Base-by-base conservation (phyloP, 2,113 vertebrate species). In the Alexandromys fortis region DNA sequence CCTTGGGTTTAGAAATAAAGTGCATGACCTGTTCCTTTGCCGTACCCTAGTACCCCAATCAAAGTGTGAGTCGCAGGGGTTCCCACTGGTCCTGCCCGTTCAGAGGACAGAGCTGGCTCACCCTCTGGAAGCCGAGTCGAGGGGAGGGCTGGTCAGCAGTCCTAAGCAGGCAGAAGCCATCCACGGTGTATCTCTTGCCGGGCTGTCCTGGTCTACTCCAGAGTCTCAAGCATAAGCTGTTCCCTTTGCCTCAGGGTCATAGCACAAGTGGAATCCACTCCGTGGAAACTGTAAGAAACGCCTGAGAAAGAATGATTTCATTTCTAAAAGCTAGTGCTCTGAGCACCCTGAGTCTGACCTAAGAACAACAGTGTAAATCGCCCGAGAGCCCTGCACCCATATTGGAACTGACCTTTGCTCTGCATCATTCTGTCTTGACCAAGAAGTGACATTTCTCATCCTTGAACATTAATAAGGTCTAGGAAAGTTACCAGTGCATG, bases 21-120 rank as follows among this genome's bases (percentile, higher is more conserved):
- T 98, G 98, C 98, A 98, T 98, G 98, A 98, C 90, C 97, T 89
- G 92, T 92, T 67, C 76, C 95, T 97, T n/a, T 94, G 97, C 95
- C 94, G 72, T 96, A 95, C 68, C 95, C 68, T 96, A 97, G 97
- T 75, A 1, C 93, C 97, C 96, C 96, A 61, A 0, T 97, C 95
- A 97, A 91, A 79, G 93, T 82, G 33, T 55, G 70, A 97, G 70
- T 95, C 91, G 55, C 76, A 95, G 61, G 92, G 65, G 83, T 73
- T 89, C 97, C 95, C 90, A 92, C 75, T 97, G 94, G 96, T 92
- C 82, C 77, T 83, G 85, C 93, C 77, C 55, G 17, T 88, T 81
- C 91, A 94, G 96, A 96, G 83, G 75, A 89, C 61, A 81, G 94
- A 97, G 95, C 95, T 89, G 92, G 92, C 87, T 93, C 33, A 0